Conservation (phyloP, 1,140 invertebrate species). For the Orchesella cincta region DNA sequence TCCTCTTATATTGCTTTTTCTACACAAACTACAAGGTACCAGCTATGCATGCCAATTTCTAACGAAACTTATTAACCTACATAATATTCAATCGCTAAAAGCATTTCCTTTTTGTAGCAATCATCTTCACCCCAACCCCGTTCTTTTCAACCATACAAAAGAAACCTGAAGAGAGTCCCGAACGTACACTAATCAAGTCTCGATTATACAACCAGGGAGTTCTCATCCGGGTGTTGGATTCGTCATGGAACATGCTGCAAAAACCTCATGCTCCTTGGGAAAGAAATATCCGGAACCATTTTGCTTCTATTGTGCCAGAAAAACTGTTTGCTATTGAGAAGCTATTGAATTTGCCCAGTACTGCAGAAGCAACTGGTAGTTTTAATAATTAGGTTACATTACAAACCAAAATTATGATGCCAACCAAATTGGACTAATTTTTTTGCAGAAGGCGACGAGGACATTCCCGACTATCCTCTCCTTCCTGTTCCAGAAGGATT, state of each 20-base stretch:
- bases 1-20: slow-evolving; percentile 25
- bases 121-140: slow-evolving; percentile 16
- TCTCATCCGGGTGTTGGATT: slow-evolving; percentile 26
- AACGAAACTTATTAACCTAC: not conserved
- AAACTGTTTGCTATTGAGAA: slow-evolving; percentile 14
- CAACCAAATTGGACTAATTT: no score
- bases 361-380: no score
- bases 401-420: no score
- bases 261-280: slow-evolving; percentile 31
- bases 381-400: no score
- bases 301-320: slow-evolving; percentile 20
- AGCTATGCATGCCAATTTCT: no score
- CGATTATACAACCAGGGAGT: slow-evolving; percentile 36
- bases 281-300: slow-evolving; percentile 20
- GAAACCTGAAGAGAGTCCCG: not conserved
- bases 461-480: not conserved
- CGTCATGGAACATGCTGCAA: slow-evolving; percentile 35
- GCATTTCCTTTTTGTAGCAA: slow-evolving; percentile 4
- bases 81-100: not conserved
- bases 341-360: no score
- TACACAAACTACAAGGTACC: slow-evolving; percentile 30
- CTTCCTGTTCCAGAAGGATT: slow-evolving; percentile 22
- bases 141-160: slow-evolving; percentile 8
- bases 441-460: not conserved
- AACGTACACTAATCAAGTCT: not conserved